These are phyloP conservation scores for Polia nebulosa DNA, from an alignment of 2,888 invertebrate species.

Conservation along the genomic window DNA sequence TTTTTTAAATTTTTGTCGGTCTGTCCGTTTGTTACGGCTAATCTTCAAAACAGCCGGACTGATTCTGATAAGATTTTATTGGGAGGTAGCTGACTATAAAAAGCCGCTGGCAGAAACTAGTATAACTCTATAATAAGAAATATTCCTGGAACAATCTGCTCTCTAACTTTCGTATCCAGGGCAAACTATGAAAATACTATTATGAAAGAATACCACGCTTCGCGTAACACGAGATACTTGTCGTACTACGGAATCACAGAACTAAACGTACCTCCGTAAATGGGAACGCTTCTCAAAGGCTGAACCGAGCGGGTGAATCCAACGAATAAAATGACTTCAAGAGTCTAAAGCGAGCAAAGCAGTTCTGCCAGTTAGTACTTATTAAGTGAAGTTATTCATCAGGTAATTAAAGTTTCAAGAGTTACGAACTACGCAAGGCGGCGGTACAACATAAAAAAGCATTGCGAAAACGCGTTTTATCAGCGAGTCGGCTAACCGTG, in stretches of 20 bases:
- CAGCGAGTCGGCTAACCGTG: conserved; percentile 36
- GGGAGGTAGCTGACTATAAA: too few relatives aligned
- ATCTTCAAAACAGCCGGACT: too few relatives aligned
- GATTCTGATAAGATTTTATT: too few relatives aligned
- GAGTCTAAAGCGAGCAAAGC: not conserved
- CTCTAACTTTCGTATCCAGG: not conserved
- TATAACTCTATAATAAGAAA: too few relatives aligned
- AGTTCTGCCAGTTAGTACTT: not conserved
- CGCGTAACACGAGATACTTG: not conserved
- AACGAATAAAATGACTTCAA: conserved; percentile 7
- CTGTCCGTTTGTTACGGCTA: too few relatives aligned
- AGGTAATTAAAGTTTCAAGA: conserved; percentile 4
- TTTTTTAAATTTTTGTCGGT: too few relatives aligned
- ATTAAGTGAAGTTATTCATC: not conserved
- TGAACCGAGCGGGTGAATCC: not conserved
- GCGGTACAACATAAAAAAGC: not conserved
- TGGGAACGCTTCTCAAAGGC: not conserved
- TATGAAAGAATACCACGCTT: not conserved
- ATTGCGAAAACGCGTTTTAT: conserved; percentile 43
- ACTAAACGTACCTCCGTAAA: not conserved
- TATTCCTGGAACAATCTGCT: not conserved
- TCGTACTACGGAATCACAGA: not conserved
- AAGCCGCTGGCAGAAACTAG: too few relatives aligned
- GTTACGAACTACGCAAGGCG: not conserved
- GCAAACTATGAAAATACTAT: not conserved